Conservation (phyloP, 2,113 vertebrate species). For the Prochilodus magdalenae region DNA sequence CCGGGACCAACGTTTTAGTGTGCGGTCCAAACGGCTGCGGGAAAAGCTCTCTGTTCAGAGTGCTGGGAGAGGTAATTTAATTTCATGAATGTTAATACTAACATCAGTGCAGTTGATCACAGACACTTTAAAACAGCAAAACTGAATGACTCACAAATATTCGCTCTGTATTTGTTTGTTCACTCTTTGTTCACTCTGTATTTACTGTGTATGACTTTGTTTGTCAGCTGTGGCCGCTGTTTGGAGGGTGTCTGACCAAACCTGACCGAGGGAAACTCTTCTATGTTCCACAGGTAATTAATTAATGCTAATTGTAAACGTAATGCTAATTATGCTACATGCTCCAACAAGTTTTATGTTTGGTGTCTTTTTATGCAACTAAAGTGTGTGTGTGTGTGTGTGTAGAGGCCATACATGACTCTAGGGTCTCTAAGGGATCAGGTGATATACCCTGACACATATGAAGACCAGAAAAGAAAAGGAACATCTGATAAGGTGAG, state of each 20-base stretch:
- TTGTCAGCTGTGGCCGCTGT: constrained; percentile 91
- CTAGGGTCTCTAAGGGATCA: constrained; percentile 87
- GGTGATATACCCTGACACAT: constrained; percentile 87
- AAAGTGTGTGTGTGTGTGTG: neutral
- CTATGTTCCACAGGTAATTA: constrained; percentile 93
- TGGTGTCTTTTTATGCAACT: too few relatives aligned
- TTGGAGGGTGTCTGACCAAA: constrained; percentile 92
- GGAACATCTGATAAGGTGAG: constrained; percentile 83
- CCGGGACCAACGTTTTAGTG: constrained; percentile 95
- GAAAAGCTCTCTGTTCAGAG: constrained; percentile 96
- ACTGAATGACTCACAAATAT: too few relatives aligned
- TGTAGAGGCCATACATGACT: constrained; percentile 87
- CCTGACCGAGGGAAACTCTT: constrained; percentile 95
- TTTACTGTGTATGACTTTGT: too few relatives aligned
- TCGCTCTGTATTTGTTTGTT: too few relatives aligned
- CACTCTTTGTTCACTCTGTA: too few relatives aligned
- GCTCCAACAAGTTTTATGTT: too few relatives aligned
- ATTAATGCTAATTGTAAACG: too few relatives aligned
- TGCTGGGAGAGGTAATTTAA: constrained; percentile 89
- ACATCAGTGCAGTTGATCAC: too few relatives aligned
- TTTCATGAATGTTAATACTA: neutral
- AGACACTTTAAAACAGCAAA: too few relatives aligned
- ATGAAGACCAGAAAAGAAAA: constrained; percentile 83
- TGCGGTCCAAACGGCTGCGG: constrained; percentile 98
- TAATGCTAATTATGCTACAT: too few relatives aligned